Evolutionary conservation across 2,888 invertebrate species (phyloP), one percentile per base, ranked within the genome.

Genomic region (Rhopalosiphum nymphaeae): DNA sequence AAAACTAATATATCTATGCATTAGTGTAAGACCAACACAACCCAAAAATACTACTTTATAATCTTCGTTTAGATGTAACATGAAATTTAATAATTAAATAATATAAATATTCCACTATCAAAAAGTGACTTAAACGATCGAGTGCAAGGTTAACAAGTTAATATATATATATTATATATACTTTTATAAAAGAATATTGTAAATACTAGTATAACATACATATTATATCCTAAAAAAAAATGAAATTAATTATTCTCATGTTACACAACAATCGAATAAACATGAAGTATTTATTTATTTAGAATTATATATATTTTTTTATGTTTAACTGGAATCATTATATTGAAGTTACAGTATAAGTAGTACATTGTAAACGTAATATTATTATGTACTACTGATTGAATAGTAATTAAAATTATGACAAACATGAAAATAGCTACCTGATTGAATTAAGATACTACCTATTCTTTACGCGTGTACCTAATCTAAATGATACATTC

Each of bases 1-100:
- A 91, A 91, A 91, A 67, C 49, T 92, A 92, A 92, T 92, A 92
- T 57, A 21, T 49, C 16, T 36, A 16, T 67, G 87, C 92, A 92
- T 92, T 92, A 92, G 92, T 49, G 61, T 53, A 57, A 78, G 49
- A 88, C 29, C 67, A 10, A 36, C 86, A 57, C 21, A 91, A 44
- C 42, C 36, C 7, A 11, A 85, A 84, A 84, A 49, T 36, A 87
- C 42, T 26, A 85, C 44, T 11, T 61, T 29, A 61, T 61, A 61
- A 85, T 44, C 36, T 46, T 67, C 90, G 46, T 90, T 90, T 4
- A 49, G n/a, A 36, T 42, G n/a, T 13, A 46, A 85, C 85, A 44
- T 56, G 25, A 67, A 67, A 67, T 67, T 53, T 78, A 78, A 78
- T 78, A 78, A 67, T 46, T 84, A 84, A 85, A 3, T 85, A 85